Percentiles rank a stretch among this genome's conserved stretches.
Evolutionary conservation across 2,888 invertebrate genomes (phyloP).

Genomic region (Tillus elongatus): DNA sequence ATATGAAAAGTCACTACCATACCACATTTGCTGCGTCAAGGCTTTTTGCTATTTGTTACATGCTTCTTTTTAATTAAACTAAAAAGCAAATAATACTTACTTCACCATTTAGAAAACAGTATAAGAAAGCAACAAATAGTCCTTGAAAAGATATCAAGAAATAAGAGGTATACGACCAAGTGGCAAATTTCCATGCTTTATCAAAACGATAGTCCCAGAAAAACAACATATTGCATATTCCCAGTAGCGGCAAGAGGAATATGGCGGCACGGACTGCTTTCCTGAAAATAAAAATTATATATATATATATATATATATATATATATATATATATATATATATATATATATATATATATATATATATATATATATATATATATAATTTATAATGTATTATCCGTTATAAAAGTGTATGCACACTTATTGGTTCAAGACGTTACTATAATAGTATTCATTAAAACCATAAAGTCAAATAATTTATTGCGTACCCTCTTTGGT

Average conservation of each 20-base stretch:
- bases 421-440: constrained; percentile 1
- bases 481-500: too few species aligned
- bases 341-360: too few species aligned
- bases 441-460: constrained; percentile 3
- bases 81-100: constrained; percentile 49
- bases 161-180: constrained; percentile 73
- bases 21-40: too few species aligned
- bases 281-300: constrained; percentile 40
- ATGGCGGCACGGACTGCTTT: constrained; percentile 75
- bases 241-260: constrained; percentile 68
- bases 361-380: too few species aligned
- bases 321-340: too few species aligned
- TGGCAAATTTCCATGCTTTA: constrained; percentile 59
- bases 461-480: too few species aligned
- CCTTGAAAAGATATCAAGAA: constrained; percentile 80
- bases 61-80: too few species aligned
- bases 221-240: constrained; percentile 63
- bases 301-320: too few species aligned
- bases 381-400: too few species aligned
- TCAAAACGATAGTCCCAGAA: constrained; percentile 59
- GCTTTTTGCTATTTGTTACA: too few species aligned
- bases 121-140: constrained; percentile 67
- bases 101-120: constrained; percentile 79
- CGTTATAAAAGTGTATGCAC: too few species aligned
- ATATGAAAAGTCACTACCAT: too few species aligned